Conservation (phyloP, 2,797 vertebrate species). For the Pangasius djambal region DNA sequence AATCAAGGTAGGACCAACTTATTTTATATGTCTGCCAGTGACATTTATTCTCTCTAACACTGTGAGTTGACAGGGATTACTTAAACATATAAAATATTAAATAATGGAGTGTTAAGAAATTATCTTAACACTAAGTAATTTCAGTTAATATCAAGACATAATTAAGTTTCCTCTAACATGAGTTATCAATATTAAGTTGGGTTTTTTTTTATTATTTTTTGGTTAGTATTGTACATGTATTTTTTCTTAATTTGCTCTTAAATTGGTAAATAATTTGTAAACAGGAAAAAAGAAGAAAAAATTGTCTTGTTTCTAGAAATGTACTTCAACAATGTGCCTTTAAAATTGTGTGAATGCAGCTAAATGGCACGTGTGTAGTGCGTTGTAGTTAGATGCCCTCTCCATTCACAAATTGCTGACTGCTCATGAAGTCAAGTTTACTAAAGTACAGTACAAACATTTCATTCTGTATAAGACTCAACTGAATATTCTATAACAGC, state of each 20-base stretch:
- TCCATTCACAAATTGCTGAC: conserved; percentile 50
- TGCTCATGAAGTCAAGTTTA: conserved; percentile 55
- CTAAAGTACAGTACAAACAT: background rate
- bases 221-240: too few species aligned
- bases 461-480: background rate
- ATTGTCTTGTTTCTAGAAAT: conserved; percentile 67
- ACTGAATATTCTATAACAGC: background rate
- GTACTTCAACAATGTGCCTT: conserved; percentile 66
- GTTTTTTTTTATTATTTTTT: too few species aligned
- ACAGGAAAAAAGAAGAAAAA: background rate
- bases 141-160: background rate
- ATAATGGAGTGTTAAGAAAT: background rate
- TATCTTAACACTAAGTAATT: background rate
- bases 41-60: background rate
- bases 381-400: conserved; percentile 17
- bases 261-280: conserved; percentile 1
- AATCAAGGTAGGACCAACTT: conserved; percentile 67
- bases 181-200: background rate
- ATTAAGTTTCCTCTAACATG: background rate
- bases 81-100: background rate
- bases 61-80: background rate
- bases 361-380: conserved; percentile 47
- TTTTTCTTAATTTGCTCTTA: background rate
- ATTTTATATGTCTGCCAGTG: conserved; percentile 12
- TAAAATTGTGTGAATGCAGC: conserved; percentile 61